Conservation (phyloP, 1,140 invertebrate species). For the Ooceraea biroi region DNA sequence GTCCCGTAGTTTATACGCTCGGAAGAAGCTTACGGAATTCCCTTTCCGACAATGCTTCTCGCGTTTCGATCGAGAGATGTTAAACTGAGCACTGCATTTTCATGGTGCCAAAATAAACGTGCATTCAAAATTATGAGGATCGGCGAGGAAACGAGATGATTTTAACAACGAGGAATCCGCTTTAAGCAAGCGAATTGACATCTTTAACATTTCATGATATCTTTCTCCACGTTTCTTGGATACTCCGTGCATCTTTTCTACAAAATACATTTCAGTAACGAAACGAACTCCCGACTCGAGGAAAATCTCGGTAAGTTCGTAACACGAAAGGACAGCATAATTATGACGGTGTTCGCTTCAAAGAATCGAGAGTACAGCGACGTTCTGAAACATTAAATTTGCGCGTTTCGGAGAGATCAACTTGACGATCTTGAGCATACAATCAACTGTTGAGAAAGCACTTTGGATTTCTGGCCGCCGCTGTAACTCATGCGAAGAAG, state of each 20-base stretch:
- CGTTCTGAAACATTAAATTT: constrained; percentile 18
- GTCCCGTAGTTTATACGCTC: constrained; percentile 8
- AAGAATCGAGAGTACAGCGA: constrained; percentile 20
- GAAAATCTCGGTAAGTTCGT: constrained; percentile 14
- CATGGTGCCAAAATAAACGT: background rate
- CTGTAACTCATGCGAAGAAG: constrained; percentile 36
- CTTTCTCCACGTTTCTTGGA: background rate
- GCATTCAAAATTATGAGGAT: background rate
- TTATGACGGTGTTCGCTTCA: constrained; percentile 13
- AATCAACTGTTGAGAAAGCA: constrained; percentile 14
- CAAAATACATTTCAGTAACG: background rate
- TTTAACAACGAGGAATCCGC: background rate
- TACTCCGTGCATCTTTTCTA: background rate
- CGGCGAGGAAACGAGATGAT: background rate
- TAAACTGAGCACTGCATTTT: background rate
- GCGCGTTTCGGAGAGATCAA: constrained; percentile 6
- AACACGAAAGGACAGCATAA: background rate
- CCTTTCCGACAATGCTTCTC: background rate
- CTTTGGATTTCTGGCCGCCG: constrained; percentile 31
- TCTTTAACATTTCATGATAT: background rate
- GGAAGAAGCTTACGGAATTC: constrained; percentile 33
- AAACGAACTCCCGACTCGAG: background rate
- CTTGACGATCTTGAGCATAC: constrained; percentile 16
- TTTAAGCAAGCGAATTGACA: background rate
- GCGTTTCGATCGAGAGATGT: constrained; percentile 17